Conservation (phyloP, 2,113 vertebrate genomes). For the Mohoua ochrocephala region DNA sequence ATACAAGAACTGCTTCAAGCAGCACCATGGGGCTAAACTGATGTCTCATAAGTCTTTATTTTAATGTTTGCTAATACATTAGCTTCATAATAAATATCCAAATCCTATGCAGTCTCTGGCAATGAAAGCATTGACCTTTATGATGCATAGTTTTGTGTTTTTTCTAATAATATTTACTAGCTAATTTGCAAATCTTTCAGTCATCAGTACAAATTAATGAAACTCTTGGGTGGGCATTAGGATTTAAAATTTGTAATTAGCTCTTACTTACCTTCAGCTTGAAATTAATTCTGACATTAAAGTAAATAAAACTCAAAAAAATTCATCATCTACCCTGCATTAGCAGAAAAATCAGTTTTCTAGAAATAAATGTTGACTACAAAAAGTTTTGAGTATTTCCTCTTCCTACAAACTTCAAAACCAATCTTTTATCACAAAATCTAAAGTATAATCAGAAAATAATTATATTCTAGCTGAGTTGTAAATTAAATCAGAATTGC, state of each 20-base stretch:
- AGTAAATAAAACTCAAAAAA: not conserved
- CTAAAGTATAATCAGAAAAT: constrained; percentile 48
- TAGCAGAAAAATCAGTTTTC: not conserved
- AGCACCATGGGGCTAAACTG: not conserved
- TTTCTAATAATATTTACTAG: not conserved
- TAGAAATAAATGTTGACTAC: not conserved
- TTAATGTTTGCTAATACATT: not conserved
- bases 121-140: not conserved
- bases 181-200: not conserved
- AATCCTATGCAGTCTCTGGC: not conserved
- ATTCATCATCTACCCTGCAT: not conserved
- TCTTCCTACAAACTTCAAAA: not conserved
- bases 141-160: not conserved
- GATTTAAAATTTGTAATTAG: not conserved
- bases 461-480: constrained; percentile 61
- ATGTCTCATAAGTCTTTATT: not conserved
- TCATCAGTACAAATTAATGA: not conserved
- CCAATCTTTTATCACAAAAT: constrained; percentile 2
- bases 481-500: constrained; percentile 69
- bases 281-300: not conserved
- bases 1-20: not conserved
- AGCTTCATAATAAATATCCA: not conserved
- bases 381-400: not conserved
- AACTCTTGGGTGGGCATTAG: not conserved
- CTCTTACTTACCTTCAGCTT: not conserved